Base-by-base conservation (phyloP, 37 sponge, comb jelly and placozoan genomes). In the Tethya wilhelma region DNA sequence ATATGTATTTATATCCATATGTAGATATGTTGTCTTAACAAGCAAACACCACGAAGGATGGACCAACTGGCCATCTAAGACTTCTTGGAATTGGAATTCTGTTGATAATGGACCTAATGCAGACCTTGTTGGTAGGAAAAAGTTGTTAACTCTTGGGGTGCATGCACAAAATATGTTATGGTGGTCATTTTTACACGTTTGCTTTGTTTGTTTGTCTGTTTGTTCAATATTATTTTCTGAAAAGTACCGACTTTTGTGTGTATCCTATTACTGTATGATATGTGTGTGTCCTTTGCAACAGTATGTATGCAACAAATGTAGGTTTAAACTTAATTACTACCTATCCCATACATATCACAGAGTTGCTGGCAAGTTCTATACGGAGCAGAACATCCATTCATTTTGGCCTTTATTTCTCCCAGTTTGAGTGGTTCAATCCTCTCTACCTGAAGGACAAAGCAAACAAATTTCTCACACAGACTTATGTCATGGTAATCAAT, bases 391-490 rank as follows among this genome's bases (percentile, higher is more conserved):
- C 93, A 9, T 64, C 60, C 29, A 60, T 92, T 38, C 81, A 70
- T 41, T 88, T 92, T 67, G 93, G 93, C 25, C 67, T 92, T 62
- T 92, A 92, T 59, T 86, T 78, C 44, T 92, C 90, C 6, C 81
- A 74, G 56, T 91, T 92, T 84, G 93, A 92, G 65, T 88, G 85
- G 89, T 88, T 92, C 81, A 84, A 92, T 33, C 82, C 81, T 1
- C 5, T 79, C 29, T 92, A 82, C 69, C 70, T 92, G n/a, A 30
- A 73, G 56, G 93, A 92, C 74, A 81, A 88, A 71, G 64, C 65
- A 4, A 45, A 56, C 44, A 49, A 64, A 25, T 92, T 84, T 56
- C 74, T 4, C 0, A 92, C 93, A 26, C 81, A 88, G 42, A 49
- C 38, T 34, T 92, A 88, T 65, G 69, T 74, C 12, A 29, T 38